Evolutionary conservation across 2,797 vertebrate genomes (phyloP).

Genomic region (Rhincodon typus): DNA sequence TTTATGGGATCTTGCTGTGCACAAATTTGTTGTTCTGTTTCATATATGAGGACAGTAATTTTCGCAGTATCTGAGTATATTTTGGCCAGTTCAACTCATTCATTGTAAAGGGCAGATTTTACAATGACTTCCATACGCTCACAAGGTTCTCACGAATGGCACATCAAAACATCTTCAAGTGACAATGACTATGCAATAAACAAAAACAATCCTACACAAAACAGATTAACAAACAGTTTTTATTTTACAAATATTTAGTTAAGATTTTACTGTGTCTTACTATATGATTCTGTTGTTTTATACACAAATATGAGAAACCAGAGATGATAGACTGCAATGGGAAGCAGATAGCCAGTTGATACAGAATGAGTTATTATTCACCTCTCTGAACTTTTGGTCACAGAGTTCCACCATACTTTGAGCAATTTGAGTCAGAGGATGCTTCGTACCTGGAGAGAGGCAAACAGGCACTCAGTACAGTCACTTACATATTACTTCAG

Average conservation of each 20-base stretch:
- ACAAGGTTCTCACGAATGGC: background rate
- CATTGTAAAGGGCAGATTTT: background rate
- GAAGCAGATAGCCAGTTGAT: background rate
- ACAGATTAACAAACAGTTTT: background rate
- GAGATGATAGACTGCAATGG: background rate
- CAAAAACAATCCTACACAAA: background rate
- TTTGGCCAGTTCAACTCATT: background rate
- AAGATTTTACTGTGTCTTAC: background rate
- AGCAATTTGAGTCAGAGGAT: conserved; percentile 90
- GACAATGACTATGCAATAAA: no score
- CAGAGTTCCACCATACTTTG: conserved; percentile 93
- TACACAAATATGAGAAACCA: background rate
- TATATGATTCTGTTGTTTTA: background rate
- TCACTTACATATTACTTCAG: background rate
- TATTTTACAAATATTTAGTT: background rate
- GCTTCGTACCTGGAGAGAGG: conserved; percentile 76
- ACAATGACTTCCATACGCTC: background rate
- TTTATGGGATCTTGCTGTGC: background rate
- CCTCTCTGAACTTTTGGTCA: conserved; percentile 92
- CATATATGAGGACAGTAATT: no score
- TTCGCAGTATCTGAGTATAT: background rate
- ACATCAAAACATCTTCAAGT: background rate
- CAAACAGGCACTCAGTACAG: conserved; percentile 37
- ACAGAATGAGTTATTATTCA: conserved; percentile 47
- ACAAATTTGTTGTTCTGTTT: no score